Conservation (phyloP, 2,113 vertebrate species). For the Xenopus tropicalis region UCB_Xtro_10.0 CM004444.2:14857001-14857500, state of each 20-base stretch:
- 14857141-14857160: slow-evolving; percentile 24
- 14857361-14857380: slow-evolving; percentile 69
- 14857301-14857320: slow-evolving; percentile 51
- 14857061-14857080: too few species aligned
- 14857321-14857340: slow-evolving; percentile 71
- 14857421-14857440: slow-evolving; percentile 70
- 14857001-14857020: too few species aligned
- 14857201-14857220: slow-evolving; percentile 49
- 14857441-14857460: slow-evolving; percentile 74
- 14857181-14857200: slow-evolving; percentile 43
- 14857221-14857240: slow-evolving; percentile 63
- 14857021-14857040: too few species aligned
- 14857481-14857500: slow-evolving; percentile 45
- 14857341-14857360: slow-evolving; percentile 62
- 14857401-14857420: slow-evolving; percentile 67
- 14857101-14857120: background rate
- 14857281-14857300: slow-evolving; percentile 46
- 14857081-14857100: too few species aligned
- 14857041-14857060: too few species aligned
- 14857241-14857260: slow-evolving; percentile 47
- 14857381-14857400: slow-evolving; percentile 66
- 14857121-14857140: slow-evolving; percentile 10
- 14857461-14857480: slow-evolving; percentile 61
- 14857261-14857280: slow-evolving; percentile 45
- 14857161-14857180: background rate